Base-by-base conservation (phyloP, 2,113 vertebrate genomes). In the Hippocampus comes region DNA sequence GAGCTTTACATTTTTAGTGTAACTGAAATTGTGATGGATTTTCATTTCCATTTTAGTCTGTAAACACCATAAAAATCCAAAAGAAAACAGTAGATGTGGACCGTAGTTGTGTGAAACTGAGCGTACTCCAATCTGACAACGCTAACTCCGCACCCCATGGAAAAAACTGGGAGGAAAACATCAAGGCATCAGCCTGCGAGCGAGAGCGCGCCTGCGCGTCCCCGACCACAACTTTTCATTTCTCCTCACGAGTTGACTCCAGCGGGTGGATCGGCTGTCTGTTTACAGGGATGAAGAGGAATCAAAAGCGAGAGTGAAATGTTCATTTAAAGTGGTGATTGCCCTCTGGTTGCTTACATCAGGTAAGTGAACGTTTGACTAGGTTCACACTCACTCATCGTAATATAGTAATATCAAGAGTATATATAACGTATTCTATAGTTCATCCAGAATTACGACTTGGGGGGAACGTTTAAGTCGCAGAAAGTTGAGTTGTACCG, bases 161-260 rank as follows among this genome's bases (percentile, higher is more conserved):
- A 84, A 89, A 89, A 51, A 88, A 88, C 82, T 80, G 87, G 86
- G 88, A 87, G 88, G 88, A 82, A 64, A 84, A 86, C 34, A 80
- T 71, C 68, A 77, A 75, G 46, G 70, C 75, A 71, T 82, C 67
- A 61, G 75, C 7, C 2, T 46, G 27, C 17, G 57, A 34, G 61
- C 78, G 73, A 48, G 75, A 3, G 76, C 72, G 89, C 90, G 90
- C 88, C 59, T 85, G 90, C 90, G 90, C 89, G 78, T 18, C 76
- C 67, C 15, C 8, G 38, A 0, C 21, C 23, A 20, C n/a, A 38
- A 69, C 18, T n/a, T 46, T 46, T 66, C 64, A 17, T 12, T 46
- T 43, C 63, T 53, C 17, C 49, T n/a, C 80, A 87, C 71, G 77
- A 81, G 81, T 77, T 69, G 74, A 74, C 23, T 42, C 55, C 51